These are phyloP conservation scores for Hymenopus coronatus DNA, from an alignment of 2,888 invertebrate species.

Conservation along the genomic window DNA sequence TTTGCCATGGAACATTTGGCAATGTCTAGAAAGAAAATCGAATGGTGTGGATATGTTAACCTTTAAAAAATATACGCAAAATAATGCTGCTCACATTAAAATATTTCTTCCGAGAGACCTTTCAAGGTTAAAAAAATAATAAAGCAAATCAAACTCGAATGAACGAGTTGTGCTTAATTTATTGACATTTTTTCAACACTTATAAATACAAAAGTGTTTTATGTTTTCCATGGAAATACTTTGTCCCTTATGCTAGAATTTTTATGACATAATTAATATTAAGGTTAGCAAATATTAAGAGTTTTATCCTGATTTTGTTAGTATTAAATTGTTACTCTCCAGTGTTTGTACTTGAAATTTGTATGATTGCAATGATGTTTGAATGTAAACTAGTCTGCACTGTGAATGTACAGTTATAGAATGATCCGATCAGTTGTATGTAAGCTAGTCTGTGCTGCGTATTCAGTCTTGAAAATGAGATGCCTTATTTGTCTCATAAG, in stretches of 20 bases:
- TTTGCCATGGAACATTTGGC: slow-evolving; percentile 11
- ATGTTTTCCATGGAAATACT: not conserved
- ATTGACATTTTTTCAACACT: not conserved
- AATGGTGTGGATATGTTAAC: not conserved
- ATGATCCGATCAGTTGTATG: not conserved
- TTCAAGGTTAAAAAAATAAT: not conserved
- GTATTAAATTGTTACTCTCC: not conserved
- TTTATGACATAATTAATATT: not conserved
- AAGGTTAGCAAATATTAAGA: not conserved
- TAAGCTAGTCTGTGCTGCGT: not conserved
- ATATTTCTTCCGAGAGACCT: slow-evolving; percentile 23
- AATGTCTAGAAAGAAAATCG: not conserved
- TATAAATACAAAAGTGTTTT: not conserved
- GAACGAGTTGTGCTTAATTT: not conserved
- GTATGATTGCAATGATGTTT: not conserved
- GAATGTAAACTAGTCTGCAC: not conserved
- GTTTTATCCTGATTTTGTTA: not conserved
- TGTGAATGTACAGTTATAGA: not conserved
- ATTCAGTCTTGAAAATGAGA: not conserved
- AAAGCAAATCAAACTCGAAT: not conserved
- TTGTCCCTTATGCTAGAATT: not conserved
- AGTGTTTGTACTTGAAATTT: not conserved
- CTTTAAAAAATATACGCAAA: not conserved
- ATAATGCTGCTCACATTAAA: slow-evolving; percentile 19
- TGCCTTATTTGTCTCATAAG: not conserved